These are phyloP conservation scores for Tauraco erythrolophus DNA, from an alignment of 2,113 vertebrate species.

Conservation along the genomic window DNA sequence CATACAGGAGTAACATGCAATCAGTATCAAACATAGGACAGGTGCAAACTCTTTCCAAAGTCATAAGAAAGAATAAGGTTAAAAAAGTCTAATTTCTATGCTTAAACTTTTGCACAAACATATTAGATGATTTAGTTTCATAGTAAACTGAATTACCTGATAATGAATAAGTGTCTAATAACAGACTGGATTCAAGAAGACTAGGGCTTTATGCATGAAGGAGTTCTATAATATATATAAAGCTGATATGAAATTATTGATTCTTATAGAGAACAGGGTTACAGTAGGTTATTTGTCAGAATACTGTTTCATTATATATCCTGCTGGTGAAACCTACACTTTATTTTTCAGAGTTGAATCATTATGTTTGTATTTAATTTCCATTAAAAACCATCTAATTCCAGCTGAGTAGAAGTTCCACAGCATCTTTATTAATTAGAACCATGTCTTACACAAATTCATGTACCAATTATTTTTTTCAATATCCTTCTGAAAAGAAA, in stretches of 20 bases:
- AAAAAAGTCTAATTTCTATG: not conserved
- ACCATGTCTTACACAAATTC: not conserved
- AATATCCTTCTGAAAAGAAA: not conserved
- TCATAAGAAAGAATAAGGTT: not conserved
- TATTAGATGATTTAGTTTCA: not conserved
- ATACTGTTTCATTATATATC: not conserved
- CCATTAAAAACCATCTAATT: not conserved
- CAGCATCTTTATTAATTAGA: not conserved
- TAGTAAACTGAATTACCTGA: not conserved
- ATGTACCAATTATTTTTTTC: not conserved
- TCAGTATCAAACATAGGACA: not conserved
- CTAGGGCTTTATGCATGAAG: not conserved
- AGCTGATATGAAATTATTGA: not conserved
- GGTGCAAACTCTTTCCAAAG: not conserved
- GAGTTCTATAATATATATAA: not conserved
- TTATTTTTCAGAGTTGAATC: not conserved
- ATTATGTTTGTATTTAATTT: not conserved
- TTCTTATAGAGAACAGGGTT: not conserved
- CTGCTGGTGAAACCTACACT: not conserved
- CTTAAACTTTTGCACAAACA: not conserved
- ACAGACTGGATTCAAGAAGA: not conserved
- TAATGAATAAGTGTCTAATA: not conserved
- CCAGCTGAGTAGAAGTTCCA: not conserved
- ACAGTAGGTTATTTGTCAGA: not conserved
- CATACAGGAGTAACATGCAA: not conserved